Base-by-base conservation (phyloP, 2,888 invertebrate genomes). In the Drosophila paramelanica region DNA sequence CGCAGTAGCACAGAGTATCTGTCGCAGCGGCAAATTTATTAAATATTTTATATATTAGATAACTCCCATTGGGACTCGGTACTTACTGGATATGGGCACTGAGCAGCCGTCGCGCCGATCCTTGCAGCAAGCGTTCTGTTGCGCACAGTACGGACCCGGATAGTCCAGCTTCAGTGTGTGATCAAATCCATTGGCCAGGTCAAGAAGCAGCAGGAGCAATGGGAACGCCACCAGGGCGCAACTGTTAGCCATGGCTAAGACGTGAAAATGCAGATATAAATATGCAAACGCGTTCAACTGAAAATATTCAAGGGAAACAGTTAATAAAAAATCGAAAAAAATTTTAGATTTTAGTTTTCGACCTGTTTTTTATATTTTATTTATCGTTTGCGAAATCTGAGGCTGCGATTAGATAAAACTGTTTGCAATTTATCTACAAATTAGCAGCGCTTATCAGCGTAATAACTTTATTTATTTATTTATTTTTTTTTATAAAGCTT, bases 1-100 rank as follows among this genome's bases (percentile, higher is more conserved):
- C 99, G 92, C 99, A 99, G 92, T 99, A 99, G 92, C 99, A 99
- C 13, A 96, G 92, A 0, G 98, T 97, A 69, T 95, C 97, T 95
- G 89, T 10, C 11, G 5, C 25, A 42, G 13, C 39, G 14, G 1
- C 10, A 33, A 5, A 39, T 14, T 8, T 23, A 23, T 55, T 23
- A 0, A 5, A n/a, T n/a, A n/a, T n/a, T n/a, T n/a, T n/a, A n/a
- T 14, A 7, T 6, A 27, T 2, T 27, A 27, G 27, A 7, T 27
- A 7, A 7, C 23, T 4, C 3, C 23, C 4, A 23, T 4, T 23
- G 23, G 4, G 23, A 23, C 4, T 23, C 3, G 4, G 4, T 23
- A 87, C 89, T 93, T 90, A 95, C 95, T 94, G 66, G 96, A 92
- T 87, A 98, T 97, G 25, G 95, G 95, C 56, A 95, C 94, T 0